These are phyloP conservation scores for Clarias fuscus DNA, from an alignment of 2,797 vertebrate species.

Conservation along the genomic window DNA sequence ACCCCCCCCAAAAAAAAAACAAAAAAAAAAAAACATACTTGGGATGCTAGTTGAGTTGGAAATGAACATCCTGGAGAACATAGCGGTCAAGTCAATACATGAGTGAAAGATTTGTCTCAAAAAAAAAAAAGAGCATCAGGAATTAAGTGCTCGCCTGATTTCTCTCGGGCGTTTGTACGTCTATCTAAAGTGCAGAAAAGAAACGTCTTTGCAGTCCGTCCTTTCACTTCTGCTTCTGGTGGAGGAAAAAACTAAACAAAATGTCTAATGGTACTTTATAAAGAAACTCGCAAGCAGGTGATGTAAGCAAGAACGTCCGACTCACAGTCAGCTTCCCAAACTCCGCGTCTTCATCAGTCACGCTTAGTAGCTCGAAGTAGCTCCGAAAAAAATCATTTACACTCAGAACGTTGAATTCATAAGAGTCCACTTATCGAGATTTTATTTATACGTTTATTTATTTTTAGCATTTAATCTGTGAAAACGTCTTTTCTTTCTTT, in stretches of 20 bases:
- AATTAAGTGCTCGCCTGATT: conserved; percentile 51
- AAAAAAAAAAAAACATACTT: conserved; percentile 40
- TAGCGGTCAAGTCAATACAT: conserved; percentile 45
- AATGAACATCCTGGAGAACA: conserved; percentile 30
- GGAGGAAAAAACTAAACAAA: neutral
- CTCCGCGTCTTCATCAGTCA: neutral
- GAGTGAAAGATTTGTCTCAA: neutral
- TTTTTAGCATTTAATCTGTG: too few relatives aligned
- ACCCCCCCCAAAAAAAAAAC: neutral
- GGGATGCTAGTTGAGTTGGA: conserved; percentile 15
- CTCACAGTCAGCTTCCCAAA: neutral
- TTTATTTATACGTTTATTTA: neutral
- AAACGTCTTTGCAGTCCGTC: conserved; percentile 21
- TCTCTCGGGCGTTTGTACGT: conserved; percentile 42
- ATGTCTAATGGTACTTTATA: conserved; percentile 78
- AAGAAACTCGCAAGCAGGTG: neutral
- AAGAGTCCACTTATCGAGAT: too few relatives aligned
- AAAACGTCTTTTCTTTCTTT: too few relatives aligned
- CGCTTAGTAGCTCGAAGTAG: neutral
- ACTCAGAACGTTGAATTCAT: neutral
- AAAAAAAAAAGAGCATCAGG: conserved; percentile 7
- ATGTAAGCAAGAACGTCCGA: neutral
- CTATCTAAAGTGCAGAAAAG: conserved; percentile 66
- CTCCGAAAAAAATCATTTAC: neutral
- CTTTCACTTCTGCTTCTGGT: conserved; percentile 46